Evolutionary conservation across 2,113 vertebrate species (phyloP).

Genomic region (Plecturocebus donacophilus): DNA sequence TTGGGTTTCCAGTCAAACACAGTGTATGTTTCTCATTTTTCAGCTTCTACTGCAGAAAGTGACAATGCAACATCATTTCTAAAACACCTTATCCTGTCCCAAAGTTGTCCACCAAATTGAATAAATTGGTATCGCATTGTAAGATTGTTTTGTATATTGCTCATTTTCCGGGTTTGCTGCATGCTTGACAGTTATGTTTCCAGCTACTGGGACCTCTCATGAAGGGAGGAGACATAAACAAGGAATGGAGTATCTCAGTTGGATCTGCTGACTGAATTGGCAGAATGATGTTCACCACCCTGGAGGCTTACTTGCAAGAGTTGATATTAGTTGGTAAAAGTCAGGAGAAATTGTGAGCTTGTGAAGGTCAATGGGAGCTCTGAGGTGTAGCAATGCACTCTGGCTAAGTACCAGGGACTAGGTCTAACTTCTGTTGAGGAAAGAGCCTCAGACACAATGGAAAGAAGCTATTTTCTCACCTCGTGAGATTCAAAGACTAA

Average conservation of each 20-base stretch:
- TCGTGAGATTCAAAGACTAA: neutral
- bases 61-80: neutral
- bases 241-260: neutral
- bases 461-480: neutral
- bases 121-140: neutral
- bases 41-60: neutral
- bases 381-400: neutral
- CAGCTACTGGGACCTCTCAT: neutral
- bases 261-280: neutral
- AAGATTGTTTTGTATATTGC: neutral
- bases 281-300: neutral
- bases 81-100: neutral
- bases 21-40: neutral
- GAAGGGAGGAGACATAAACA: neutral
- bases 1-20: conserved; percentile 16
- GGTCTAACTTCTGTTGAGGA: neutral
- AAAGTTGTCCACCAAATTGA: neutral
- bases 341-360: neutral
- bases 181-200: neutral
- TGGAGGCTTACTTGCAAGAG: neutral
- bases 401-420: neutral
- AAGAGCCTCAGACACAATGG: neutral
- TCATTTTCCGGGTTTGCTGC: neutral
- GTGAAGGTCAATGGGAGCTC: neutral
- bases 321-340: neutral